Evolutionary conservation across 2,113 vertebrate species (phyloP).

Genomic region (Perca fluviatilis): DNA sequence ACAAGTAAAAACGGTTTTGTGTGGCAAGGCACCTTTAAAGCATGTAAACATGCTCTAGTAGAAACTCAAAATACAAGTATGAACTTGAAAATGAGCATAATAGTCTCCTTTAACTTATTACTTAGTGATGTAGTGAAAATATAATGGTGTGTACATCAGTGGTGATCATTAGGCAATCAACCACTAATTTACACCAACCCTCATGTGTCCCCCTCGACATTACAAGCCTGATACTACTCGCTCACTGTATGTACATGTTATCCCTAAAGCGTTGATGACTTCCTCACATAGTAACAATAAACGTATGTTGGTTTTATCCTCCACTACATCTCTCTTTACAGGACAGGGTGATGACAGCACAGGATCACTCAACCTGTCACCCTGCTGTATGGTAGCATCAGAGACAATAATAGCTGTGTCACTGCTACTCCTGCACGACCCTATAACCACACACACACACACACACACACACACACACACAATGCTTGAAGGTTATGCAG

Average conservation of each 20-base stretch:
- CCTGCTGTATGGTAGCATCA: constrained; percentile 8
- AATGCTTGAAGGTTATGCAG: constrained; percentile 26
- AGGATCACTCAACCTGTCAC: constrained; percentile 32
- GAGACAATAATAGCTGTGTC: constrained; percentile 17
- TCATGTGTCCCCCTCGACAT: not conserved
- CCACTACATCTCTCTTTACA: constrained; percentile 7
- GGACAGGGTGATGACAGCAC: constrained; percentile 18
- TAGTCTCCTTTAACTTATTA: no score
- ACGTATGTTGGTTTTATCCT: constrained; percentile 10
- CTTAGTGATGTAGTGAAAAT: no score
- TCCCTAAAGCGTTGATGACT: not conserved
- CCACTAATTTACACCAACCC: not conserved
- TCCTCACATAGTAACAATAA: constrained; percentile 4
- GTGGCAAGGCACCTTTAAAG: no score
- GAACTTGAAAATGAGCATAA: no score
- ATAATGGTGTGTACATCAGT: not conserved
- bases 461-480: constrained; percentile 10
- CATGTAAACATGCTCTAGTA: no score
- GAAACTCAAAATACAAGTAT: no score
- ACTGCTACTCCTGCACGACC: not conserved
- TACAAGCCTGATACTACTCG: no score
- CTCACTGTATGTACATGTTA: not conserved
- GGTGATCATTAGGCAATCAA: not conserved
- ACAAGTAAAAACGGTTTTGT: no score
- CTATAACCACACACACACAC: constrained; percentile 2